phyloP scores from a whole-genome alignment of 2,888 invertebrate genomes.

The Ethmia dodecea region DNA sequence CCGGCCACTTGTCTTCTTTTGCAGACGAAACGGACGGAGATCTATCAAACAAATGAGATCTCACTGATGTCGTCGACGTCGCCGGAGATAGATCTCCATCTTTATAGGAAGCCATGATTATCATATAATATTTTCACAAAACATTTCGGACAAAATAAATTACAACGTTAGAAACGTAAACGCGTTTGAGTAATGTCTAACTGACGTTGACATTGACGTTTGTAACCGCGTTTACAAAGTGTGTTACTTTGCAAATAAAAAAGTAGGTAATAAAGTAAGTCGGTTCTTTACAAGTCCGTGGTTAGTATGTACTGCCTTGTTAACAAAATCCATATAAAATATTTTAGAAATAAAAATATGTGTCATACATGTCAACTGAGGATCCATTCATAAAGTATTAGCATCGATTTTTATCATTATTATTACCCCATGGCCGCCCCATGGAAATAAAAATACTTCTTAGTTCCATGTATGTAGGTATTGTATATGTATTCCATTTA shows the following conservation, averaged over 20 bases:
- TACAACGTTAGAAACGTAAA: slow-evolving; percentile 24
- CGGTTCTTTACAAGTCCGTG: no score
- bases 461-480: no score
- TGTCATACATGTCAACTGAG: no score
- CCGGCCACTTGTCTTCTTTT: slow-evolving; percentile 71
- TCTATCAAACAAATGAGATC: slow-evolving; percentile 50
- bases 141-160: slow-evolving; percentile 29
- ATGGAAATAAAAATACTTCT: no score
- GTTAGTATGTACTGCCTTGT: no score
- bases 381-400: no score
- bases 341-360: no score
- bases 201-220: neutral
- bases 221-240: neutral
- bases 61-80: slow-evolving; percentile 52
- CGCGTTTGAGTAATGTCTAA: slow-evolving; percentile 21
- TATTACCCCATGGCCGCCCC: no score
- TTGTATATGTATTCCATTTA: no score
- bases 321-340: no score
- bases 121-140: slow-evolving; percentile 25
- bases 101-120: slow-evolving; percentile 54
- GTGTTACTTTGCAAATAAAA: neutral
- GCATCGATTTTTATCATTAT: no score
- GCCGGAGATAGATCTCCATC: slow-evolving; percentile 48
- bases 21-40: slow-evolving; percentile 57
- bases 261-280: no score